Evolutionary conservation across 2,113 vertebrate genomes (phyloP), one percentile per base, ranked within the genome.

Genomic region (Antechinus flavipes): DNA sequence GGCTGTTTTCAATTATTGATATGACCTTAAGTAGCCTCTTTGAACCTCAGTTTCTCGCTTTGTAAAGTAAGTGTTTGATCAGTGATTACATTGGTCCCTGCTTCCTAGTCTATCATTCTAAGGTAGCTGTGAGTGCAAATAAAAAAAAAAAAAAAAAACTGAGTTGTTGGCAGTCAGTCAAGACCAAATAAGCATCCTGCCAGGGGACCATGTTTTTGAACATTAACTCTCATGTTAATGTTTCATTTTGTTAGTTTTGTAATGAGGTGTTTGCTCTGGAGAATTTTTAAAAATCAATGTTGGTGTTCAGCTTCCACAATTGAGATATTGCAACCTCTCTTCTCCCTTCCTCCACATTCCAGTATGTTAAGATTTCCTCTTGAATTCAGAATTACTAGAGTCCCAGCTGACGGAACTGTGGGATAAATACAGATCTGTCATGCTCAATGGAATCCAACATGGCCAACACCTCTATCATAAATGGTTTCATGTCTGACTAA

Each of bases 211-310:
- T 22, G 46, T 84, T 84, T 84, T 84, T 42, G 53, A 95, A 42
- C 6, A 25, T 19, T 10, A 84, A 84, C 68, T 84, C 68, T 84
- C 68, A 84, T 84, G 2, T 30, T 91, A 68, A 49, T 14, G 14
- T 91, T 90, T 94, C 14, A 14, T 94, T 54, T 91, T 91, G 50
- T 91, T 90, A 46, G 2, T n/a, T 91, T 95, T 94, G 92, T 90
- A 92, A 91, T 61, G 30, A 93, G 76, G 47, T 93, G 16, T 90
- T 95, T 95, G 54, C 47, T 84, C 68, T 84, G 35, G 68, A 84
- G 68, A 84, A 84, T 84, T 84, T 84, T 84, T 42, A 42, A 84
- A 84, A 84, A 84, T 84, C 68, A 54, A 6, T n/a, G 30, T 54
- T 49, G 0, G 35, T 30, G 7, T 42, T 95, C 56, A 24, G 2